phyloP scores from a whole-genome alignment of 1,140 invertebrate genomes.

The Drosophila lacertosa region DNA sequence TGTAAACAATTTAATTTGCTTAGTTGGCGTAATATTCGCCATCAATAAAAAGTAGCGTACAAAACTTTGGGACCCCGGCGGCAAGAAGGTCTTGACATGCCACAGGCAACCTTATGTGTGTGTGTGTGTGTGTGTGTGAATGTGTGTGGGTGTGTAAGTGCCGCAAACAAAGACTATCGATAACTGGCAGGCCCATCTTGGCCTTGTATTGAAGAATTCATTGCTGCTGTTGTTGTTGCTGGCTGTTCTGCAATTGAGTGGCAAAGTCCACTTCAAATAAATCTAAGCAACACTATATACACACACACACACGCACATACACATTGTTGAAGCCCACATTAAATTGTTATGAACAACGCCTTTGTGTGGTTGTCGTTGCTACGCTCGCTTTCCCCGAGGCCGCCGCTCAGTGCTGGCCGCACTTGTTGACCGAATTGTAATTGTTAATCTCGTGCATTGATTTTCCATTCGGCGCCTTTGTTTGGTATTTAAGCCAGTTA shows the following conservation, averaged over 20 bases:
- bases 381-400: not conserved
- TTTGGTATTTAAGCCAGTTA: slow-evolving; percentile 28
- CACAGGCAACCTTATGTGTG: not conserved
- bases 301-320: slow-evolving; percentile 4
- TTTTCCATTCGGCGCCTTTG: slow-evolving; percentile 49
- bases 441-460: slow-evolving; percentile 75
- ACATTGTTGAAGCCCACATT: slow-evolving; percentile 28
- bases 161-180: slow-evolving; percentile 73
- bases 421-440: slow-evolving; percentile 71
- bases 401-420: not conserved
- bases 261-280: slow-evolving; percentile 56
- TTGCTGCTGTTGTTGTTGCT: slow-evolving; percentile 25
- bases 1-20: slow-evolving; percentile 83
- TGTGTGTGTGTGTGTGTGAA: not conserved
- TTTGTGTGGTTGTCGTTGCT: slow-evolving; percentile 23
- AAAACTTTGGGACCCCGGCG: slow-evolving; percentile 29
- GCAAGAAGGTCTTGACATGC: slow-evolving; percentile 15
- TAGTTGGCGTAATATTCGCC: slow-evolving; percentile 81
- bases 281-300: slow-evolving; percentile 45
- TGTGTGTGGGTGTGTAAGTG: slow-evolving; percentile 27
- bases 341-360: slow-evolving; percentile 58
- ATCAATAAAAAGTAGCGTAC: slow-evolving; percentile 65
- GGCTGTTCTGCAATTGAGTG: slow-evolving; percentile 52
- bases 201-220: slow-evolving; percentile 46
- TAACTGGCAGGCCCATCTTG: slow-evolving; percentile 50